Evolutionary conservation across 2,888 invertebrate genomes (phyloP).

Genomic region (Spicauda simplicius): DNA sequence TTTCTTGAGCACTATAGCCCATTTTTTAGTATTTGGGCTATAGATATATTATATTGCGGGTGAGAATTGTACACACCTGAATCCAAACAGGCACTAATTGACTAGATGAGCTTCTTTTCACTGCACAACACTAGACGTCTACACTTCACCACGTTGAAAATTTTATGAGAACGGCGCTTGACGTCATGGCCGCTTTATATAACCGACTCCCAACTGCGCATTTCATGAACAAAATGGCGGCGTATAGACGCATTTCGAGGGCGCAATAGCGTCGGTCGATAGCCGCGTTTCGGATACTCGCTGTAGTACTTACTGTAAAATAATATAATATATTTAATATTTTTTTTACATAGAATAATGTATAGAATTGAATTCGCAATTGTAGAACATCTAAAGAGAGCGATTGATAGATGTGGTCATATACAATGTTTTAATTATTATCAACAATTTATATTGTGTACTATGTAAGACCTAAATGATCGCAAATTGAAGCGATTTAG

Average conservation of each 20-base stretch:
- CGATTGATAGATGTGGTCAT: too few species aligned
- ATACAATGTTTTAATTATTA: too few species aligned
- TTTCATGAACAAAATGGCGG: slow-evolving; percentile 70
- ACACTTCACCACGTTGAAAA: slow-evolving; percentile 58
- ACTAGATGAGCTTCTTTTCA: slow-evolving; percentile 62
- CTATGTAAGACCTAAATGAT: too few species aligned
- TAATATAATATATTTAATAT: not conserved
- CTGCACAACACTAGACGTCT: slow-evolving; percentile 69
- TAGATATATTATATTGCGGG: slow-evolving; percentile 59
- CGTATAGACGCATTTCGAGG: slow-evolving; percentile 43
- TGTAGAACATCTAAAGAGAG: too few species aligned
- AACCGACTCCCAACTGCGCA: slow-evolving; percentile 64
- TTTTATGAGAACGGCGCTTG: slow-evolving; percentile 59
- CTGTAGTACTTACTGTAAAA: slow-evolving; percentile 6
- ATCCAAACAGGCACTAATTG: slow-evolving; percentile 73
- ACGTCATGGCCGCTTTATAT: slow-evolving; percentile 71
- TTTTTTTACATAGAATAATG: not conserved
- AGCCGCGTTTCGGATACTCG: slow-evolving; percentile 32
- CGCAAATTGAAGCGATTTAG: too few species aligned
- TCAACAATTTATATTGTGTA: too few species aligned
- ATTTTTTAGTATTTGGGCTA: slow-evolving; percentile 56
- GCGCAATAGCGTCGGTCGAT: slow-evolving; percentile 47
- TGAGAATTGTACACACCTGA: slow-evolving; percentile 74
- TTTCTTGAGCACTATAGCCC: slow-evolving; percentile 78
- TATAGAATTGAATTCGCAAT: too few species aligned